Evolutionary conservation across 2,797 vertebrate species (phyloP).

Genomic region (Gallinago solitaria): DNA sequence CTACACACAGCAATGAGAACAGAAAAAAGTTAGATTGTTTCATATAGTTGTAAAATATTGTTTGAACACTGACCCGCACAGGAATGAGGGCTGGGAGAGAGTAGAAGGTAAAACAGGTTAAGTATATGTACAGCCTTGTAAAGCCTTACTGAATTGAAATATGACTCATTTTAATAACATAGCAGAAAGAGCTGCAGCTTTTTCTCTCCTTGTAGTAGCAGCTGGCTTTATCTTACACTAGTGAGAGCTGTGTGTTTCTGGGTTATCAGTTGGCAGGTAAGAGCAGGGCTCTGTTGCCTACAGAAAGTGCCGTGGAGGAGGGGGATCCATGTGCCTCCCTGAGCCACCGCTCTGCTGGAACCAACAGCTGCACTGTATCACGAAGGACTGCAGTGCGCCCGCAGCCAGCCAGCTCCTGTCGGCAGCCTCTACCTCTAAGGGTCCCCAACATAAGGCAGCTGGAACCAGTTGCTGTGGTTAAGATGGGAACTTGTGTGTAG

Average conservation of each 20-base stretch:
- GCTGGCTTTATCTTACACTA: neutral
- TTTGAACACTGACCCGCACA: neutral
- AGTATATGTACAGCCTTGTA: neutral
- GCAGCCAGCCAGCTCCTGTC: neutral
- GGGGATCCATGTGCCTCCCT: neutral
- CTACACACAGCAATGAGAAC: neutral
- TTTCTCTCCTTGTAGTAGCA: neutral
- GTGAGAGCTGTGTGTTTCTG: neutral
- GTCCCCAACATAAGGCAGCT: neutral
- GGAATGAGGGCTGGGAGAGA: neutral
- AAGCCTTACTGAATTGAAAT: neutral
- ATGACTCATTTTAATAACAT: neutral
- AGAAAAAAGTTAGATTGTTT: neutral
- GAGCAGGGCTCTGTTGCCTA: neutral
- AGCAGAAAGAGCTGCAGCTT: neutral
- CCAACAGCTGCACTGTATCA: rapidly evolving
- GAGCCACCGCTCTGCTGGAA: rapidly evolving
- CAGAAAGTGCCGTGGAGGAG: neutral
- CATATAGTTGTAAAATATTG: neutral
- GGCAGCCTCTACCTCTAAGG: neutral
- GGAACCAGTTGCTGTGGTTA: neutral
- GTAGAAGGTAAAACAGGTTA: neutral
- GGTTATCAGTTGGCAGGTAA: neutral
- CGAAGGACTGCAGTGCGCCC: rapidly evolving
- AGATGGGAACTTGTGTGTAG: neutral